A percentile compares a stretch with the other conserved stretches of the same genome.
These are phyloP conservation scores for Pungitius pungitius DNA, from an alignment of 2,113 vertebrate genomes.

Conservation along the genomic window DNA sequence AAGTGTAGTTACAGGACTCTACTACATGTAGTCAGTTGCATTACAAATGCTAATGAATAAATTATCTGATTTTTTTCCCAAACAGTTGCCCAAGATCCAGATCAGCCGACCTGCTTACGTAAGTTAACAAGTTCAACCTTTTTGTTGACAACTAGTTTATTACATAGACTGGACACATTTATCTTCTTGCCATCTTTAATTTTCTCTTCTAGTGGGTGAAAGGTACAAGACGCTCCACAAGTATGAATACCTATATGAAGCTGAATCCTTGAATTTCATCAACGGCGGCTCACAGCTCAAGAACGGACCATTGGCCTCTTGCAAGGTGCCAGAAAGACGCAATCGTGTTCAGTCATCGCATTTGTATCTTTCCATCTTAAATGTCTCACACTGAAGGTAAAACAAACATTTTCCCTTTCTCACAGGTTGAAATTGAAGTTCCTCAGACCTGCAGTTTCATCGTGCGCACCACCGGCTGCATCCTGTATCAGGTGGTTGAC, in stretches of 20 bases:
- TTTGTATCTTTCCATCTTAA: neutral
- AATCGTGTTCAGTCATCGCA: neutral
- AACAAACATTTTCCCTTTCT: constrained; percentile 10
- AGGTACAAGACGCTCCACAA: constrained; percentile 89
- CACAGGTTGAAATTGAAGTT: constrained; percentile 92
- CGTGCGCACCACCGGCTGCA: constrained; percentile 86
- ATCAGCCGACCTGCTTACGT: constrained; percentile 74
- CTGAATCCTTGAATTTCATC: constrained; percentile 86
- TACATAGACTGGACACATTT: neutral
- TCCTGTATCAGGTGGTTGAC: constrained; percentile 84
- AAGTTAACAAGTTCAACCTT: constrained; percentile 50
- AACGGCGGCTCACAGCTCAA: constrained; percentile 81
- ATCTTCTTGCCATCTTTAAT: neutral
- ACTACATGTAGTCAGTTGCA: neutral
- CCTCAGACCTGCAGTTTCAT: constrained; percentile 87
- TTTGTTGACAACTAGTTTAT: neutral
- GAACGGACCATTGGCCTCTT: constrained; percentile 86
- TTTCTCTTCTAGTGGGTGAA: constrained; percentile 78
- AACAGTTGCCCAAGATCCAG: constrained; percentile 77
- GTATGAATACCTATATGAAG: constrained; percentile 90
- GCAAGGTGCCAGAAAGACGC: constrained; percentile 78
- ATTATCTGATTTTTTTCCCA: constrained; percentile 8
- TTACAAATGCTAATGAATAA: constrained; percentile 2
- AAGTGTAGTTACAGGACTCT: neutral
- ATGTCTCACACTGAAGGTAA: neutral